Evolutionary conservation across 2,113 vertebrate genomes (phyloP), one percentile per base, ranked within the genome.

Genomic region (Eidolon helvum): DNA sequence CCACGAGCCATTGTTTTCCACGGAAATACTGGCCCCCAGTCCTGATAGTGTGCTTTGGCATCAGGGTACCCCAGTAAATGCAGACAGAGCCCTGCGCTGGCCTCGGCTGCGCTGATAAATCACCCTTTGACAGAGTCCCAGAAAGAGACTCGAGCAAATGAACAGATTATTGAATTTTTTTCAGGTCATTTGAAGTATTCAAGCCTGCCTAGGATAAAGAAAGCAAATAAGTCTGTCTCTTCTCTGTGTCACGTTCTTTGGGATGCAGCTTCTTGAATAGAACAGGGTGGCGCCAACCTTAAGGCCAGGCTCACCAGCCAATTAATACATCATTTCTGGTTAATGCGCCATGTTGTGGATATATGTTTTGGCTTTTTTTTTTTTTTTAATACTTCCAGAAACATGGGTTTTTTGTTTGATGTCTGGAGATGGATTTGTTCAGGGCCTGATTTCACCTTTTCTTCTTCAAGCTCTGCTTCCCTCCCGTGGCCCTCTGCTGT

Each of bases 131-230:
- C 61, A 66, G 38, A 83, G 71, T 72, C 82, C 77, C 85, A 89
- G 85, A 80, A 71, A 94, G 55, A 95, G 72, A 94, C 66, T 94
- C 71, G 7, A 92, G 75, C 61, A 96, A 97, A 97, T 79, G 71
- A 97, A 88, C 85, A 95, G 93, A 97, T 94, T 79, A 97, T 97
- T 95, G 88, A 95, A 97, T 94, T 96, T 95, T 95, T 95, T 97
- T 85, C 68, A 95, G 95, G 96, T 97, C 96, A 97, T 97, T 96
- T 86, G 94, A 96, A 92, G 87, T 82, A 91, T 86, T 35, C 5
- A 2, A 68, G 57, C 18, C 88, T 84, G 94, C 88, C 86, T 61
- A 50, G 57, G 66, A 65, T 75, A 77, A 93, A 97, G 61, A 86
- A 94, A 96, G 93, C 89, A 94, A 89, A 91, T 68, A 68, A 65